These are phyloP conservation scores for Eucidaris tribuloides DNA, from an alignment of 35 echinoderm and acorn worm species.

Conservation along the genomic window DNA sequence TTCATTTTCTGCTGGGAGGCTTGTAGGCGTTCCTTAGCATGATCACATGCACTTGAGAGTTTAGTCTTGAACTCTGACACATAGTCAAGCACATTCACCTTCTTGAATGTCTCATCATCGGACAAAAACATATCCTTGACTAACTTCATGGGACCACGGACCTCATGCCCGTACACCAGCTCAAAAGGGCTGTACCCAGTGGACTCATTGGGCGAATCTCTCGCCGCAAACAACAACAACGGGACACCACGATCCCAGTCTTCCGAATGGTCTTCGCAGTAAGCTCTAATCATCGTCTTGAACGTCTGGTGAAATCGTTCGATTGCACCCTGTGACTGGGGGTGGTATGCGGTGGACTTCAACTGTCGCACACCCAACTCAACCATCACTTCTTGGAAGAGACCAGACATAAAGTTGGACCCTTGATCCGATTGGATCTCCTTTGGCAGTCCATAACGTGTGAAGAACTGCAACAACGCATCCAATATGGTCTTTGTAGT, in stretches of 20 bases:
- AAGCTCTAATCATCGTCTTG: constrained; percentile 54
- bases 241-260: constrained; percentile 59
- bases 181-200: constrained; percentile 66
- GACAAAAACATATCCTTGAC: constrained; percentile 60
- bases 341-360: constrained; percentile 62
- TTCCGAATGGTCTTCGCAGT: constrained; percentile 27
- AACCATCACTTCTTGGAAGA: constrained; percentile 23
- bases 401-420: constrained; percentile 54
- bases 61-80: constrained; percentile 57
- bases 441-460: constrained; percentile 33
- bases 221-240: constrained; percentile 57
- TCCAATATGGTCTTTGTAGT: constrained; percentile 26
- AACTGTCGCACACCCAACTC: constrained; percentile 36
- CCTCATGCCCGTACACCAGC: constrained; percentile 62
- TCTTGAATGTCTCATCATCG: neutral
- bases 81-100: constrained; percentile 63
- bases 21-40: constrained; percentile 53
- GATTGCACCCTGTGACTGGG: constrained; percentile 53
- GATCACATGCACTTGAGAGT: constrained; percentile 27
- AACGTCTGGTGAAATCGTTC: constrained; percentile 68
- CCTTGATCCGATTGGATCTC: constrained; percentile 60
- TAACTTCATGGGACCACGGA: constrained; percentile 71
- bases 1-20: constrained; percentile 64
- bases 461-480: constrained; percentile 40
- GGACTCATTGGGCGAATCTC: constrained; percentile 54